Evolutionary conservation across 2,888 invertebrate species (phyloP), one percentile per base, ranked within the genome.

Genomic region (Microplitis deprimator): DNA sequence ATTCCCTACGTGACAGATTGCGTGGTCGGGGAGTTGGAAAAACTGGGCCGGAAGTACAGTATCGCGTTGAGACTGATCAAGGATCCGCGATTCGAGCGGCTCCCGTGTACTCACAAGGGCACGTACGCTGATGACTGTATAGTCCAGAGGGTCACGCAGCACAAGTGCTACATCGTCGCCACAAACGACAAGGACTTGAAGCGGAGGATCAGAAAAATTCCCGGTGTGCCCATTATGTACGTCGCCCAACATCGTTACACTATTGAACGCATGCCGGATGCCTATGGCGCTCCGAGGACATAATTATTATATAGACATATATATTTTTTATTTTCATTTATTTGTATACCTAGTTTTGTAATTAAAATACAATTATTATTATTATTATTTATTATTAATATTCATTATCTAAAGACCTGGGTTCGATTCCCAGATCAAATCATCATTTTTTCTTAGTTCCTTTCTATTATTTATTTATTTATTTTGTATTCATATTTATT

Each of bases 121-220:
- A 98, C 98, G 0, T 99, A 99, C 91, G 99, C 99, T 79, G 99
- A 99, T 91, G 99, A 99, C 90, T 99, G 99, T 89, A 91, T 99
- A 76, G 97, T 99, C 1, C 96, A 99, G 87, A 92, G 99, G 85
- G 96, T 99, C 1, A 97, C 95, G 4, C 97, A 99, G 92, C 98
- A 99, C 90, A 99, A 99, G 89, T 99, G 99, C 91, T 99, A 98
- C 89, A 99, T 99, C 86, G 98, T 99, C 50, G 99, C 98, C 1
- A 99, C 99, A 13, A 99, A 98, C 91, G 99, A 99, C 90, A 98
- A 96, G 90, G 99, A 99, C 89, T 92, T 99, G 79, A 98, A 98
- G 90, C 92, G 97, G 85, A 93, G 99, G 86, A 96, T 99, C 81
- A 92, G 99, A 76, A 99, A 99, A 91, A 96, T 99, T 83, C 98